A percentile compares a stretch with the other conserved stretches of the same genome.
Evolutionary conservation across 2,797 vertebrate species (phyloP).

Genomic region (Rhinoraja longicauda): DNA sequence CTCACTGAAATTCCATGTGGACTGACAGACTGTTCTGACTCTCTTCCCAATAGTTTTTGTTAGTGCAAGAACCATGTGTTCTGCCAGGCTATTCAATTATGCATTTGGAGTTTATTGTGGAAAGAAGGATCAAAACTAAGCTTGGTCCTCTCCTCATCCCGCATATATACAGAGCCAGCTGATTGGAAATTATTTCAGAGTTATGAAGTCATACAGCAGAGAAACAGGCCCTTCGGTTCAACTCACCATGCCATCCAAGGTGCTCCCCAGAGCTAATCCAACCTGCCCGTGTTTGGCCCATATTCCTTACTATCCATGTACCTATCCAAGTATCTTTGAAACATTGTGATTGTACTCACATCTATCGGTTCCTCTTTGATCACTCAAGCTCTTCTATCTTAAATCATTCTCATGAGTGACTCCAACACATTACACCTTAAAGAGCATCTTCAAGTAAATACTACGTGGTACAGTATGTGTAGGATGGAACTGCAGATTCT

Average conservation of each 20-base stretch:
- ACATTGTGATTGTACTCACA: too few relatives aligned
- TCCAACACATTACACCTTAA: not conserved
- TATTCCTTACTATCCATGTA: too few relatives aligned
- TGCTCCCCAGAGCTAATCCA: too few relatives aligned
- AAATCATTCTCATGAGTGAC: not conserved
- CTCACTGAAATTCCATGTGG: not conserved
- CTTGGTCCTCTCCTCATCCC: not conserved
- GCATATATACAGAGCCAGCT: not conserved
- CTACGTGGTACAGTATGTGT: too few relatives aligned
- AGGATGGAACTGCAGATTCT: too few relatives aligned
- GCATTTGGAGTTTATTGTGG: not conserved
- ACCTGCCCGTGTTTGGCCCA: too few relatives aligned
- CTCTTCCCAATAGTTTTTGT: not conserved
- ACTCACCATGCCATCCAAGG: too few relatives aligned
- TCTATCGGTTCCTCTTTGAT: too few relatives aligned
- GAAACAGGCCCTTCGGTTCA: too few relatives aligned
- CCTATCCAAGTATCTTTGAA: too few relatives aligned
- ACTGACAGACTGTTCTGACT: not conserved
- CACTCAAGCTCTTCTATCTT: not conserved
- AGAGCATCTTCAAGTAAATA: not conserved
- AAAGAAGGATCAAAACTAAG: not conserved
- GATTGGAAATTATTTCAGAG: not conserved
- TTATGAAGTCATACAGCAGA: too few relatives aligned
- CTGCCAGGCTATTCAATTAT: not conserved
- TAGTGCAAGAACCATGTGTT: not conserved